Evolutionary conservation across 2,888 invertebrate species (phyloP).

Genomic region (Machimus rusticus): DNA sequence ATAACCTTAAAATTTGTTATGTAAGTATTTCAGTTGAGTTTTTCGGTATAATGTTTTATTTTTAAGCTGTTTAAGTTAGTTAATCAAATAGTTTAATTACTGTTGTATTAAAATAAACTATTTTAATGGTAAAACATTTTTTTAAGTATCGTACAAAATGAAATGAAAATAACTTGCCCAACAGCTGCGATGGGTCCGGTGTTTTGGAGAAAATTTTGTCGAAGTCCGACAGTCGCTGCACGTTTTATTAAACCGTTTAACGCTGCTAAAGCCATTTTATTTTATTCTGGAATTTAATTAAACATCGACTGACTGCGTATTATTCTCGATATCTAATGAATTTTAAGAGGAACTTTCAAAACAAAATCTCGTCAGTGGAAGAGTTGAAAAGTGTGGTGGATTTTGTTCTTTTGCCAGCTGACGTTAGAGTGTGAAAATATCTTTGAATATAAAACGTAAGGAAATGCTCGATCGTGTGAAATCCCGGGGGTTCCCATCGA

Average conservation of each 20-base stretch:
- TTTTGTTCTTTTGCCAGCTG: not conserved
- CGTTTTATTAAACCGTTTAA: constrained; percentile 42
- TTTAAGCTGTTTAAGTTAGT: not conserved
- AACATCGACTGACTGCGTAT: not conserved
- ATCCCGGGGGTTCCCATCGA: no score
- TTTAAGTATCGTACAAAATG: not conserved
- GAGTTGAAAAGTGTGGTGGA: not conserved
- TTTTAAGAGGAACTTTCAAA: not conserved
- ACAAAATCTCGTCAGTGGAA: not conserved
- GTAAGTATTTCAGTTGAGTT: not conserved
- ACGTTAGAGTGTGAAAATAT: not conserved
- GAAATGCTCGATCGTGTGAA: no score
- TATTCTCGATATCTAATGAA: not conserved
- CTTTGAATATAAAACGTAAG: no score
- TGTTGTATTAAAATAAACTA: no score
- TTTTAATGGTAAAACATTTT: no score
- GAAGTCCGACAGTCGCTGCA: not conserved
- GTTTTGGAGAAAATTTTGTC: constrained; percentile 41
- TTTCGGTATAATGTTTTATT: not conserved
- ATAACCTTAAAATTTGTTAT: not conserved
- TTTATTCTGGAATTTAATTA: not conserved
- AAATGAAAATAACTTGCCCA: not conserved
- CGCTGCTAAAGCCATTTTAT: constrained; percentile 44
- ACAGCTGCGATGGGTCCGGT: constrained; percentile 12
- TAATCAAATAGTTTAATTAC: not conserved